phyloP scores from a whole-genome alignment of 2,797 vertebrate species.

The Balearica regulorum region DNA sequence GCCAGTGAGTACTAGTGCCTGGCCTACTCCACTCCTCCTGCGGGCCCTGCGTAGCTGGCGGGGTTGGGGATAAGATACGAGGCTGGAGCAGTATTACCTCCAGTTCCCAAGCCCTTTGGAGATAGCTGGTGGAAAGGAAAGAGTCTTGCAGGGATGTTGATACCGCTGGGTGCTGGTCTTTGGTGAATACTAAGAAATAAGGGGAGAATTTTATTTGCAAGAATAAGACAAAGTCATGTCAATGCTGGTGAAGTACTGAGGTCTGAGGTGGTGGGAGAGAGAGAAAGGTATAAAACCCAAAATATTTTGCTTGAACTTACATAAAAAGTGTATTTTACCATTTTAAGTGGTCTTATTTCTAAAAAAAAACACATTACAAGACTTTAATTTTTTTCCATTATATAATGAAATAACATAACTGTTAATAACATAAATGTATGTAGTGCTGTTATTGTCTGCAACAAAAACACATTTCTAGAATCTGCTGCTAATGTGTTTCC shows the following conservation, averaged over 20 bases:
- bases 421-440: too few relatives aligned
- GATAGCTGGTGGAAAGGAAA: not conserved
- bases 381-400: not conserved
- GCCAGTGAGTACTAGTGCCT: not conserved
- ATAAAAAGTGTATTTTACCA: not conserved
- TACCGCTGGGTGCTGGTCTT: not conserved
- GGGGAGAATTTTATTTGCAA: not conserved
- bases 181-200: not conserved
- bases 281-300: not conserved
- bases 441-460: not conserved
- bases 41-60: not conserved
- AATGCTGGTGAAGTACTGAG: not conserved
- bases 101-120: not conserved
- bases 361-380: fast-evolving
- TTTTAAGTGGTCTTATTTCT: not conserved
- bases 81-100: not conserved
- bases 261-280: not conserved
- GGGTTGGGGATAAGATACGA: not conserved
- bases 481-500: not conserved
- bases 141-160: not conserved
- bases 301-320: not conserved
- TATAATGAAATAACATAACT: not conserved
- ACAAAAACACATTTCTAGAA: not conserved
- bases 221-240: not conserved
- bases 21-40: not conserved